Base-by-base conservation (phyloP, 2,888 invertebrate species). In the Eumacrocentrus americanus region DNA sequence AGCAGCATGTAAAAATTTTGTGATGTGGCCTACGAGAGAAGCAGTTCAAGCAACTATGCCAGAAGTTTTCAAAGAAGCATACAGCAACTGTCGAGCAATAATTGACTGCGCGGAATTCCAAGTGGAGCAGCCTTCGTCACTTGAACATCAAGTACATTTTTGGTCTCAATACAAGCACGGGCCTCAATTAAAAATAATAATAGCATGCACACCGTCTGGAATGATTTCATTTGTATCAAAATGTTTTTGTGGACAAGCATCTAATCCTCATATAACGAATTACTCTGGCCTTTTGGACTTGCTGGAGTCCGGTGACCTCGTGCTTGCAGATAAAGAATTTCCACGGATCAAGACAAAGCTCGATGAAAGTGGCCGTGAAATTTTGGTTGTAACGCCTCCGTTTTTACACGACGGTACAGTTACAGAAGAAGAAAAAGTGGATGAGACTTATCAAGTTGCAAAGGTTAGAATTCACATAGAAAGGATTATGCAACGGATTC, bases 141-240 rank as follows among this genome's bases (percentile, higher is more conserved):
- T 56, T 0, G 58, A 66, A 34, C 42, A 60, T 11, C 60, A 61
- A 18, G 56, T 61, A 7, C 29, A 44, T 5, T 51, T 64, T 0
- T 58, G 62, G 52, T 66, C 61, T 1, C 35, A 62, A 12, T 63
- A 65, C n/a, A 63, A 67, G 52, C 60, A 58, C 34, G 52, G 46
- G 2, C 63, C 60, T 16, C 52, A 23, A 18, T 14, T 51, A n/a
- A 65, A 62, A 59, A 16, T 57, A 11, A 18, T 57, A 11, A 42
- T 57, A 18, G 57, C 23, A 11, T 50, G 38, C 37, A 56, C 56
- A 22, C 48, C 56, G 25, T 35, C 34, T 22, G 46, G 48, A 11
- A 22, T 29, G 34, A 48, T 25, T 47, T 54, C 25, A 3, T 57
- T 57, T 16, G 34, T 48, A 3, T 57, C 50, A 5, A 37, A 50